Conservation (phyloP, 2,113 vertebrate genomes). For the Ascaphus truei region DNA sequence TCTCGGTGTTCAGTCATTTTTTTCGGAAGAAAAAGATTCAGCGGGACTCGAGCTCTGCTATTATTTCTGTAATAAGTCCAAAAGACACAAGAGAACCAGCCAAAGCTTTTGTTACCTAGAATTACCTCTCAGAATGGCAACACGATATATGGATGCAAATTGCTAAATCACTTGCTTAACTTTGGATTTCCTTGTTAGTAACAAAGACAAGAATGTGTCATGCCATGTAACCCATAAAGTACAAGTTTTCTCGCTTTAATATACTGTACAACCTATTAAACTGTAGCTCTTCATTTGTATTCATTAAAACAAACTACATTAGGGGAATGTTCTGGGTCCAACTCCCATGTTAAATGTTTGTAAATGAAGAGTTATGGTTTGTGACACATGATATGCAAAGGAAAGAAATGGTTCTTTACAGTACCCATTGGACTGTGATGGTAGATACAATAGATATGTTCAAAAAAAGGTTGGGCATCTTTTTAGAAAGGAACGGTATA, state of each 20-base stretch:
- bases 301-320: background rate
- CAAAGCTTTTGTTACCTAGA: background rate
- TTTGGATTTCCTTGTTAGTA: background rate
- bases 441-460: no score
- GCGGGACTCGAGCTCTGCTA: background rate
- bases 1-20: background rate
- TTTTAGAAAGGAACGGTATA: no score
- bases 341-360: background rate
- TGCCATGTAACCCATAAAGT: background rate
- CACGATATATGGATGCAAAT: background rate
- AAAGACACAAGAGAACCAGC: background rate
- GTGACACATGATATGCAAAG: no score
- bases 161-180: background rate
- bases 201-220: background rate
- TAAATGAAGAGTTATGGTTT: no score
- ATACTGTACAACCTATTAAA: background rate
- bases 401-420: no score
- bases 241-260: background rate
- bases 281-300: background rate
- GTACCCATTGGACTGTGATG: no score
- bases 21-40: background rate
- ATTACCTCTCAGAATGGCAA: constrained; percentile 1
- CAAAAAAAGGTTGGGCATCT: no score
- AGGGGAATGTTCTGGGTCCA: background rate
- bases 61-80: background rate